A percentile compares a stretch with the other conserved stretches of the same genome.
These are phyloP conservation scores for Drosophila dunni DNA, from an alignment of 1,140 invertebrate genomes.

Conservation along the genomic window DNA sequence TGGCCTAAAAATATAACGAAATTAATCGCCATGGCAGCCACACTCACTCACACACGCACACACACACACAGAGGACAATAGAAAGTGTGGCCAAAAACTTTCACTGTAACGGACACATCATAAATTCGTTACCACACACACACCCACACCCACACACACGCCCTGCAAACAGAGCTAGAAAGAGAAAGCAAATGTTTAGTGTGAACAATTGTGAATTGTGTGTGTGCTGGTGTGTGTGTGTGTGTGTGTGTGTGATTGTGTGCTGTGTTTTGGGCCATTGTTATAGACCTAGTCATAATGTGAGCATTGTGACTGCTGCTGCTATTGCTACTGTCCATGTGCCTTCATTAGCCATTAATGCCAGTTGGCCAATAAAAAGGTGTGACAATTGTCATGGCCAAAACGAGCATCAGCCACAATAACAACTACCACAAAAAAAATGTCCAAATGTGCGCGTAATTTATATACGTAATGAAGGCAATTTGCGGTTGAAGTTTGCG, in stretches of 20 bases:
- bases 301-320: constrained; percentile 38
- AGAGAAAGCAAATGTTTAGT: constrained; percentile 38
- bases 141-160: neutral
- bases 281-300: constrained; percentile 37
- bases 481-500: constrained; percentile 32
- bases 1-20: constrained; percentile 54
- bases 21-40: constrained; percentile 45
- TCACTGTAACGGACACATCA: constrained; percentile 40
- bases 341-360: constrained; percentile 77
- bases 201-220: constrained; percentile 65
- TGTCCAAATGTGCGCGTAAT: constrained; percentile 32
- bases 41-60: neutral
- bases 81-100: constrained; percentile 24
- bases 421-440: neutral
- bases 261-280: constrained; percentile 25
- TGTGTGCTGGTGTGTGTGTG: neutral
- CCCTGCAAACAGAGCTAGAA: neutral
- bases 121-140: constrained; percentile 49
- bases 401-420: constrained; percentile 16
- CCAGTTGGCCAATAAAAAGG: constrained; percentile 61
- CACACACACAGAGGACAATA: neutral
- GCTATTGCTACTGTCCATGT: constrained; percentile 52
- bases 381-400: constrained; percentile 68
- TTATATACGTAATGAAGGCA: constrained; percentile 47
- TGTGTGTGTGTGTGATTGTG: constrained; percentile 30